Base-by-base conservation (phyloP, 2,797 vertebrate species). In the Ciconia nigra region DNA sequence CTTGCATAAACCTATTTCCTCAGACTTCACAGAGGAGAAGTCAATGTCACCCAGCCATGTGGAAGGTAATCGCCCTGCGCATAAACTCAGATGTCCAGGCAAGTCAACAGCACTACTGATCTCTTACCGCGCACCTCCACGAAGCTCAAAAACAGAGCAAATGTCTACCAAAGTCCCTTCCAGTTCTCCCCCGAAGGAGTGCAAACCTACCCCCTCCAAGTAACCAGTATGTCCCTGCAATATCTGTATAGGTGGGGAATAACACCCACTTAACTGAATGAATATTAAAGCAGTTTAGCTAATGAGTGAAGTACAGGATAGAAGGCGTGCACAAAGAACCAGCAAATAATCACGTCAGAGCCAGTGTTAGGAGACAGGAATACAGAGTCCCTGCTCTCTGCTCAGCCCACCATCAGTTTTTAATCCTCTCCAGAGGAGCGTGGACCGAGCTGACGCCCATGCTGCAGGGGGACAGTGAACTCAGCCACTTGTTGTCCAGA, bases 361-460 rank as follows among this genome's bases (percentile, higher is more conserved):
- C 35, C 57, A 59, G 42, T 3, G 9, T 10, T 4, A 62, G 46
- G 35, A 46, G 67, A 28, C 24, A 70, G 20, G 31, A 66, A 24
- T 7, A 28, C 4, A 2, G 18, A 58, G 54, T 12, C 72, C 37
- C 21, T 15, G 28, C 59, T 18, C 37, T 44, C 37, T 63, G 57
- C 59, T 66, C 71, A 83, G 78, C 26, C 49, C 13, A 52, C 25
- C 19, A 9, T 7, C 47, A 11, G 52, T 12, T 80, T 51, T 39
- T 14, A 63, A 22, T 20, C 12, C 35, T 41, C 37, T 59, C 12
- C 15, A 16, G 54, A 78, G 49, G 13, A 71, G 24, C 41, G 26
- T 0, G 2, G 47, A 49, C 41, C 21, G 4, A 25, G 5, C 11
- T 9, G 54, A 37, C 0, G 0, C 25, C 35, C 10, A 8, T 0